Evolutionary conservation across 1,140 invertebrate species (phyloP), one percentile per base, ranked within the genome.

Genomic region (Drosophila santomea): DNA sequence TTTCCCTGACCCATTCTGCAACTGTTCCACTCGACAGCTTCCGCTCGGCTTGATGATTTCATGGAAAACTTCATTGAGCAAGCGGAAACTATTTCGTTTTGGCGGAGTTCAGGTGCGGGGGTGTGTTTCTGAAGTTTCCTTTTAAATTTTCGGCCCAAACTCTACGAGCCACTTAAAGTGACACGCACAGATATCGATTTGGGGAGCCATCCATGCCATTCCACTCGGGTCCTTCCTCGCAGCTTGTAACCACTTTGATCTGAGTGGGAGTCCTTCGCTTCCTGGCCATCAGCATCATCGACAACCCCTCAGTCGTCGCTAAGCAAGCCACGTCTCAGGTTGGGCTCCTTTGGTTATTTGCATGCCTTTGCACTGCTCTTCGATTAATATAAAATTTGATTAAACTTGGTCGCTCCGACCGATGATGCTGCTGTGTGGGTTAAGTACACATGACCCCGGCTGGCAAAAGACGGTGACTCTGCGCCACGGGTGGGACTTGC

Each of bases 331-430:
- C 61, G 61, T 52, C 62, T 67, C 72, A 75, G 73, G 73, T 67
- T 66, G 72, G 47, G 38, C 36, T 75, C 82, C 54, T 62, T 74
- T 64, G 82, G 79, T 81, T 88, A 89, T 88, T 88, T 89, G 83
- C 84, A 88, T 88, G 83, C 83, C 83, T 86, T 69, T 85, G 82
- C 82, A 86, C 81, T 81, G 82, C 82, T 89, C 82, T 89, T 88
- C 83, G 83, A 88, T 88, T 88, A 88, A 88, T 88, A 88, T 83
- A 89, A 89, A 88, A 88, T 88, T 88, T 88, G 79, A 88, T 88
- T 88, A 88, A 88, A 89, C 83, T 88, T 88, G 83, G 75, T 75
- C 81, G 74, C 79, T 51, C 48, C 48, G n/a, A 5, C 15, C 48
- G n/a, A 32, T 23, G 25, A 4, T 25, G 25, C 25, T 25, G 48